A percentile compares a stretch with the other conserved stretches of the same genome.
phyloP scores from a whole-genome alignment of 2,888 invertebrate species.

The Neocrepidodera transversa region DNA sequence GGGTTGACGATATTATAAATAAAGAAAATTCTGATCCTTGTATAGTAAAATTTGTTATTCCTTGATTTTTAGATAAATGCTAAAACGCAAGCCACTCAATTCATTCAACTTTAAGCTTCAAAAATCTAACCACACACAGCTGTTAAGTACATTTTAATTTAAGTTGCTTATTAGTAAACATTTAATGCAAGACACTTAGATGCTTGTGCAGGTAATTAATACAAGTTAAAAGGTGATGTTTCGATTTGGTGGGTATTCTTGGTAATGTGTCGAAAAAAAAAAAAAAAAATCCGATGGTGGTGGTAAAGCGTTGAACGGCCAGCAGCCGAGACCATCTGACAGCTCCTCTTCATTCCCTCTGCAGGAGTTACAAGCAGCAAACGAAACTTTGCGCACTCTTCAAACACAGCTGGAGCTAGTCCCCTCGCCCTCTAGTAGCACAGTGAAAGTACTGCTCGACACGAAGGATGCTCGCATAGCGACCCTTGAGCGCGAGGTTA shows the following conservation, averaged over 20 bases:
- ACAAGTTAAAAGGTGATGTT: conserved; percentile 29
- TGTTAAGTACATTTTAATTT: no score
- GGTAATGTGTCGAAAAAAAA: conserved; percentile 54
- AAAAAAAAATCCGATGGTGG: conserved; percentile 46
- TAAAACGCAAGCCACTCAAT: no score
- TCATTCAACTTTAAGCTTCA: no score
- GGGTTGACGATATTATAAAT: no score
- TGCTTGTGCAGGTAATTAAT: conserved; percentile 1
- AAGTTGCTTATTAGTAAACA: no score
- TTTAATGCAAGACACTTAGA: no score
- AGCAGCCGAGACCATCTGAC: conserved; percentile 37
- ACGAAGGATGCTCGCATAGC: conserved; percentile 88
- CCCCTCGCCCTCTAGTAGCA: conserved; percentile 71
- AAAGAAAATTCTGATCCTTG: no score
- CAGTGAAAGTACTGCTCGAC: conserved; percentile 80
- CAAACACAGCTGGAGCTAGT: conserved; percentile 81
- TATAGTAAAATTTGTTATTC: no score
- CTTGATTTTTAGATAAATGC: no score
- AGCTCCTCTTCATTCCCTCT: conserved; percentile 44
- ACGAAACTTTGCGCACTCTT: conserved; percentile 83
- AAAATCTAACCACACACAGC: no score
- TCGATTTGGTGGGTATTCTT: conserved; percentile 45
- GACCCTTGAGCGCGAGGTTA: conserved; percentile 85
- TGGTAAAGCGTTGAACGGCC: conserved; percentile 54
- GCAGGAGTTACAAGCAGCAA: conserved; percentile 85